These are phyloP conservation scores for Heliothis virescens DNA, from an alignment of 1,140 invertebrate genomes.

Conservation along the genomic window DNA sequence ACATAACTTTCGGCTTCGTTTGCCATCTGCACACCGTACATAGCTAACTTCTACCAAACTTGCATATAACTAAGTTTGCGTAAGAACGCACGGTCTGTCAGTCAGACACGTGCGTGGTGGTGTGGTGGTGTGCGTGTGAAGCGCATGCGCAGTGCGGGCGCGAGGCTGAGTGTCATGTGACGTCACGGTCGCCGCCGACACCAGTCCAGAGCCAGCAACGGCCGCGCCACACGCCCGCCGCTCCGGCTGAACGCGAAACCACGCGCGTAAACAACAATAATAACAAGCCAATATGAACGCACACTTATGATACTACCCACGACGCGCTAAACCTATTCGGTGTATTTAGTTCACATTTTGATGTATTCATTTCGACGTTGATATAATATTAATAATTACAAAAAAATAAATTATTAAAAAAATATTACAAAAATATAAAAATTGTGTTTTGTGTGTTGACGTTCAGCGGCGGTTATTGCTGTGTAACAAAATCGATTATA, in stretches of 20 bases:
- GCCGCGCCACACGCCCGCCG: slow-evolving; percentile 64
- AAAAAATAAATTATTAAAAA: slow-evolving; percentile 31
- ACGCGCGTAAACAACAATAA: slow-evolving; percentile 75
- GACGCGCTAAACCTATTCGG: slow-evolving; percentile 64
- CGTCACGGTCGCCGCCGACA: slow-evolving; percentile 54
- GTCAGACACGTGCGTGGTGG: slow-evolving; percentile 58
- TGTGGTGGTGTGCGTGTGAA: slow-evolving; percentile 56
- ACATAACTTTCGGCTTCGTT: slow-evolving; percentile 34
- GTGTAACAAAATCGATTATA: slow-evolving; percentile 64
- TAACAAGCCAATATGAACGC: slow-evolving; percentile 72
- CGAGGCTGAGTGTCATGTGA: slow-evolving; percentile 51
- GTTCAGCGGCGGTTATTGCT: slow-evolving; percentile 62
- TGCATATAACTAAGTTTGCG: slow-evolving; percentile 37
- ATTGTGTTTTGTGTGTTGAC: slow-evolving; percentile 51
- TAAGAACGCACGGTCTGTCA: slow-evolving; percentile 31
- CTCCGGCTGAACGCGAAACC: slow-evolving; percentile 56
- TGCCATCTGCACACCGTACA: slow-evolving; percentile 24
- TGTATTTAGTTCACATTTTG: slow-evolving; percentile 81
- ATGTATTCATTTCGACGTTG: slow-evolving; percentile 75
- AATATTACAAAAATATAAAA: slow-evolving; percentile 21
- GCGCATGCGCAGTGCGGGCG: slow-evolving; percentile 44
- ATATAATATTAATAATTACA: slow-evolving; percentile 60
- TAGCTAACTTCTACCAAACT: slow-evolving; percentile 10
- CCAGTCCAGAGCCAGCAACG: slow-evolving; percentile 71
- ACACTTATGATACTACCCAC: slow-evolving; percentile 73